These are phyloP conservation scores for Xylocampa areola DNA, from an alignment of 2,888 invertebrate species.

Conservation along the genomic window DNA sequence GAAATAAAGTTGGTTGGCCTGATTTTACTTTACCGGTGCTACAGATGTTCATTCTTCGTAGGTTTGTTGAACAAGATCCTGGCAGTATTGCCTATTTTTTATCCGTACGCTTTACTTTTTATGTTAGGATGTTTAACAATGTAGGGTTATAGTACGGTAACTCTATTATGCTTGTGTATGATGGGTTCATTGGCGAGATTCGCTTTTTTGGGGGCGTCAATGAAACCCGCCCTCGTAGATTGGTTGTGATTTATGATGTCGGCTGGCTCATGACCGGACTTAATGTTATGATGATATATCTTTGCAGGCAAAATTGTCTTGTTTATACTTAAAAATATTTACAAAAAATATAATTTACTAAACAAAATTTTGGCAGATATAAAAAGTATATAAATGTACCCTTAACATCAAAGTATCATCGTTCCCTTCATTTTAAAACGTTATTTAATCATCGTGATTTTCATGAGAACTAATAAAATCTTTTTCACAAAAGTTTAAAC, in stretches of 20 bases:
- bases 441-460: too few species aligned
- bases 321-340: conserved; percentile 21
- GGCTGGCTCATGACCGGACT: conserved; percentile 66
- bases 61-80: conserved; percentile 16
- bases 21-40: conserved; percentile 11
- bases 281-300: conserved; percentile 65
- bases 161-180: conserved; percentile 16
- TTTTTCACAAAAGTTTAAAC: too few species aligned
- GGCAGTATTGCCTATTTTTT: conserved; percentile 22
- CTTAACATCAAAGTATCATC: too few species aligned
- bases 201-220: conserved; percentile 64
- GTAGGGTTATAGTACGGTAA: conserved; percentile 6
- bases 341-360: conserved; percentile 1
- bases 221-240: conserved; percentile 58
- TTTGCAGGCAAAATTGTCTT: conserved; percentile 37
- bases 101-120: conserved; percentile 5
- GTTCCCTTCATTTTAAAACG: too few species aligned
- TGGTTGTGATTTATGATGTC: conserved; percentile 68
- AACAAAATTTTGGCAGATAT: too few species aligned
- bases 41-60: conserved; percentile 11
- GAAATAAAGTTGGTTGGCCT: conserved; percentile 36
- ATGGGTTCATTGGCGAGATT: conserved; percentile 27
- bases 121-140: background rate
- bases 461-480: too few species aligned
- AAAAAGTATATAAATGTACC: too few species aligned